Base-by-base conservation (phyloP, 2,888 invertebrate genomes). In the Penaeus monodon region DNA sequence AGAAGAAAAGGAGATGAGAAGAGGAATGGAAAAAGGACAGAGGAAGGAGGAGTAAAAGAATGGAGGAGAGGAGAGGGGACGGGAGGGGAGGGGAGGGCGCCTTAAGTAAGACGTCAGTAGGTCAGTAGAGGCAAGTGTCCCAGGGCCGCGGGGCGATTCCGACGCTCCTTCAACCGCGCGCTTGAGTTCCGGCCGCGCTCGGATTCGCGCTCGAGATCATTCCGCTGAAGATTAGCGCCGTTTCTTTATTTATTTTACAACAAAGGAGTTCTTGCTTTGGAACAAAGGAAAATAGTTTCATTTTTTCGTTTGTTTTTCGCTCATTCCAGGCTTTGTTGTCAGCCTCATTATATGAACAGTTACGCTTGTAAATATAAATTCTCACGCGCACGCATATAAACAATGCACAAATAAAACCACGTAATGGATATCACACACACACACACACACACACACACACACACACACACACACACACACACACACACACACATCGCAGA, bases 381-480 rank as follows among this genome's bases (percentile, higher is more conserved):
- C 70, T 17, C 27, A n/a, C 70, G n/a, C 20, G 22, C 70, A 70
- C 70, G 17, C 57, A 17, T 57, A 57, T 57, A 17, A 70, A 29
- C 29, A 29, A 70, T 22, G n/a, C 70, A 20, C 2, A 70, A 2
- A 70, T 20, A 24, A 27, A 70, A 10, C n/a, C 24, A 68, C 17
- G 29, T 17, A 68, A 27, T n/a, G 27, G 33, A 27, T 29, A n/a
- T n/a, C 70, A 70, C 70, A 70, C 24, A 70, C 70, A 70, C 70
- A n/a, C 70, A 70, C 70, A 70, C 70, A 70, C 70, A 70, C 70
- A 70, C 70, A 70, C 20, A 70, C 70, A 70, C 70, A 70, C 29
- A 70, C 29, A 24, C 70, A 70, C 17, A 22, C 29, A 70, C 29
- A 70, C 29, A 70, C 29, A 70, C 29, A 70, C 29, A 70, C 29